Evolutionary conservation across 1,140 invertebrate genomes (phyloP).

Genomic region (Helicoverpa armigera): DNA sequence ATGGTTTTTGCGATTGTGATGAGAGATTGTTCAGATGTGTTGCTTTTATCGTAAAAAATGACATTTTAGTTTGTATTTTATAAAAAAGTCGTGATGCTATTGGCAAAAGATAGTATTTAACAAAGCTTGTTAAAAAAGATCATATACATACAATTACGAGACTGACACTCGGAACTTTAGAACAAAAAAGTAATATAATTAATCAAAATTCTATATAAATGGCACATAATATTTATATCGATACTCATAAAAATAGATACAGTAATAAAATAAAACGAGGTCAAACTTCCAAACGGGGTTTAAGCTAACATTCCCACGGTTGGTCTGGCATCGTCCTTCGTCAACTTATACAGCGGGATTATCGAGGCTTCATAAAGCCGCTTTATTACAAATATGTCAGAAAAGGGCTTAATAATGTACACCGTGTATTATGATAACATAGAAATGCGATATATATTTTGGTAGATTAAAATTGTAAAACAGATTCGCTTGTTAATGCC

Average conservation of each 20-base stretch:
- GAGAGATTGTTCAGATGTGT: neutral
- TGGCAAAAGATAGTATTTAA: too few relatives aligned
- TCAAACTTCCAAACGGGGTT: neutral
- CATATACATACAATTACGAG: too few relatives aligned
- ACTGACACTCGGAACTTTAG: too few relatives aligned
- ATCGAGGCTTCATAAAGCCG: conserved; percentile 32
- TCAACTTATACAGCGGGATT: conserved; percentile 38
- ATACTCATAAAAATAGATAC: neutral
- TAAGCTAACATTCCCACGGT: conserved; percentile 12
- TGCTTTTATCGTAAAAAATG: neutral
- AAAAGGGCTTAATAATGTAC: conserved; percentile 28
- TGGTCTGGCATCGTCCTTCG: conserved; percentile 27
- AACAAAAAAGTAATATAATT: neutral
- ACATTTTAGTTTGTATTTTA: too few relatives aligned
- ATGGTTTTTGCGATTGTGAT: neutral
- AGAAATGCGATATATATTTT: too few relatives aligned
- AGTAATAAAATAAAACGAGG: neutral
- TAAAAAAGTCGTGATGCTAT: too few relatives aligned
- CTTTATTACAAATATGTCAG: conserved; percentile 47
- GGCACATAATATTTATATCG: neutral
- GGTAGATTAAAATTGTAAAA: too few relatives aligned
- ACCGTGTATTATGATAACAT: neutral
- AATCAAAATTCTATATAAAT: neutral
- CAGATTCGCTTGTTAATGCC: too few relatives aligned
- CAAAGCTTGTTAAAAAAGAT: too few relatives aligned